Evolutionary conservation across 1,140 invertebrate genomes (phyloP).

Genomic region (Copidosoma floridanum): DNA sequence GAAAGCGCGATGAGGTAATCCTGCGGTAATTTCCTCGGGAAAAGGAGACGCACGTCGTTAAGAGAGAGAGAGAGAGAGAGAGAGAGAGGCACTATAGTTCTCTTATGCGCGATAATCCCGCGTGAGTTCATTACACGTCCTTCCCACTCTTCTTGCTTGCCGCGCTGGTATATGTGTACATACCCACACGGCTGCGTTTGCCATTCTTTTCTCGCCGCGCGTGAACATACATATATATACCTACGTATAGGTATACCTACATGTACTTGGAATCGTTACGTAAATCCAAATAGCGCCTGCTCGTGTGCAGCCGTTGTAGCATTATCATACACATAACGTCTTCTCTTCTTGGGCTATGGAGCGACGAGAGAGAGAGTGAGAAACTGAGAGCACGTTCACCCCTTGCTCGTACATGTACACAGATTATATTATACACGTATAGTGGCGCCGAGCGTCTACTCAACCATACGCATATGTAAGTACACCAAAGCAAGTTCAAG

Average conservation of each 20-base stretch:
- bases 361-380: constrained; percentile 18
- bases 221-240: background rate
- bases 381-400: constrained; percentile 27
- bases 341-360: too few relatives aligned
- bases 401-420: constrained; percentile 11
- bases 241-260: constrained; percentile 20
- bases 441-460: too few relatives aligned
- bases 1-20: constrained; percentile 48
- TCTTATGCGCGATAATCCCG: too few relatives aligned
- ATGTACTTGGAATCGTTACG: constrained; percentile 26
- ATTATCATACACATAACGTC: too few relatives aligned
- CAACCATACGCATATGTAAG: too few relatives aligned
- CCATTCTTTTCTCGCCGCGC: too few relatives aligned
- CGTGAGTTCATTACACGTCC: constrained; percentile 38
- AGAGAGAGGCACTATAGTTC: constrained; percentile 41
- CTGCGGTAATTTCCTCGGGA: constrained; percentile 49
- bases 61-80: background rate
- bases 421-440: constrained; percentile 26
- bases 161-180: background rate
- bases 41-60: constrained; percentile 26
- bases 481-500: constrained; percentile 34
- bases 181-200: too few relatives aligned
- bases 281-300: constrained; percentile 32
- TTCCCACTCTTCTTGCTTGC: background rate
- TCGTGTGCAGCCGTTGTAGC: too few relatives aligned